Conservation (phyloP, 2,888 invertebrate genomes). For the Chirona hameri region DNA sequence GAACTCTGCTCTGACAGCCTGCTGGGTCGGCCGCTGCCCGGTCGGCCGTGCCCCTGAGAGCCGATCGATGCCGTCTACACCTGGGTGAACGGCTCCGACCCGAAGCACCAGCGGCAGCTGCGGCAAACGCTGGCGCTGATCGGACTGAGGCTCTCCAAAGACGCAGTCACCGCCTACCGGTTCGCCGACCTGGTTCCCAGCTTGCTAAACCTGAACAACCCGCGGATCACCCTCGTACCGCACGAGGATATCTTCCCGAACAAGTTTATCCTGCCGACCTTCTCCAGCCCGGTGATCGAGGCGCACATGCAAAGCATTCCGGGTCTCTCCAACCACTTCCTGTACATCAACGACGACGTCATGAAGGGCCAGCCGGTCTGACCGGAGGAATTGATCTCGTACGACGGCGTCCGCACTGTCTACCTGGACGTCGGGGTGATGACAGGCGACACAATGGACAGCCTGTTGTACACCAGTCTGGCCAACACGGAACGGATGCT, state of each 20-base stretch:
- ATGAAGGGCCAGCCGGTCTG: constrained; percentile 67
- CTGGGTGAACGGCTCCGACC: constrained; percentile 74
- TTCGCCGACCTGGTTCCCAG: constrained; percentile 61
- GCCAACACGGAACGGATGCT: too few species aligned
- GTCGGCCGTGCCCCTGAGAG: too few species aligned
- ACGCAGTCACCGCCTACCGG: not conserved
- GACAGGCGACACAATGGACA: constrained; percentile 67
- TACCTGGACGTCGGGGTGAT: constrained; percentile 64
- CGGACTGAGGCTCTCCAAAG: not conserved
- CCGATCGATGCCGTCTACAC: too few species aligned
- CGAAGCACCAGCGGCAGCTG: constrained; percentile 54
- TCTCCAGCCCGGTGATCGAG: constrained; percentile 72
- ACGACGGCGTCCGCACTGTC: constrained; percentile 61
- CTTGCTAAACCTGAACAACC: constrained; percentile 70
- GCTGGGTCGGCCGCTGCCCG: not conserved
- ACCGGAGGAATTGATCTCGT: constrained; percentile 66
- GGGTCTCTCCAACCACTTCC: constrained; percentile 67
- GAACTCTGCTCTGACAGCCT: not conserved
- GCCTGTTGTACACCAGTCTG: constrained; percentile 58
- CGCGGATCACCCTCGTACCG: constrained; percentile 62
- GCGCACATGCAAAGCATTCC: constrained; percentile 64
- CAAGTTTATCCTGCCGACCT: constrained; percentile 64
- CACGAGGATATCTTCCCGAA: constrained; percentile 64
- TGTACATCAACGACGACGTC: constrained; percentile 76
- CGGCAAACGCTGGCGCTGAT: not conserved